Base-by-base conservation (phyloP, 1,140 invertebrate genomes). In the Caerostris darwini region DNA sequence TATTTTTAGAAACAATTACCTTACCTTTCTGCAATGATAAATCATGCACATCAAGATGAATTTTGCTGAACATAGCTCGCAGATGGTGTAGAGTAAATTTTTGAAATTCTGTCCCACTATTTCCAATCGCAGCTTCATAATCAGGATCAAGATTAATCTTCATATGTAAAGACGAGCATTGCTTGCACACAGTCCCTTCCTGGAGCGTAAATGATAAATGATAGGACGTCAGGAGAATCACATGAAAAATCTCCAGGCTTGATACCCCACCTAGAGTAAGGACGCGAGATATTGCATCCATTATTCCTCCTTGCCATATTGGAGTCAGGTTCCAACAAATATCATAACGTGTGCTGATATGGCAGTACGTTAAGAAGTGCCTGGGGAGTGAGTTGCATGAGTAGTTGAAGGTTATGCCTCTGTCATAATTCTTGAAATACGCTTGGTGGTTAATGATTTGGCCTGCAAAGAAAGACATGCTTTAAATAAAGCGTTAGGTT, bases 231-330 rank as follows among this genome's bases (percentile, higher is more conserved):
- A 77, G 54, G 8, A 90, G 54, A 58, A 90, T 69, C 14, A 56
- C n/a, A 50, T 58, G 69, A 90, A 77, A 90, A 90, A 90, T 90
- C 56, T 71, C 88, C 64, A 71, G 56, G 58, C 64, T 90, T 69
- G 14, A 4, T 4, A 6, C 8, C 6, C 64, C 88, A 90, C 88
- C 88, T 77, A 50, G 88, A 71, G 53, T 57, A 19, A 57, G 59
- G 14, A 59, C 12, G 57, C 88, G 67, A 90, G 53, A 71, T 77
- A 90, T 90, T 17, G 64, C 64, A 58, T 56, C 64, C 64, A 77
- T 77, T 50, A 90, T 50, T 90, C 67, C 57, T 90, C 17, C 50
- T 10, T 34, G 64, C 88, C 88, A 90, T 34, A 34, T 57, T 58
- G 88, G 69, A 8, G 64, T 59, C 69, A 77, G 50, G 77, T 71